Conservation (phyloP, 2,888 invertebrate species). For the Dorcus parallelipipedus region DNA sequence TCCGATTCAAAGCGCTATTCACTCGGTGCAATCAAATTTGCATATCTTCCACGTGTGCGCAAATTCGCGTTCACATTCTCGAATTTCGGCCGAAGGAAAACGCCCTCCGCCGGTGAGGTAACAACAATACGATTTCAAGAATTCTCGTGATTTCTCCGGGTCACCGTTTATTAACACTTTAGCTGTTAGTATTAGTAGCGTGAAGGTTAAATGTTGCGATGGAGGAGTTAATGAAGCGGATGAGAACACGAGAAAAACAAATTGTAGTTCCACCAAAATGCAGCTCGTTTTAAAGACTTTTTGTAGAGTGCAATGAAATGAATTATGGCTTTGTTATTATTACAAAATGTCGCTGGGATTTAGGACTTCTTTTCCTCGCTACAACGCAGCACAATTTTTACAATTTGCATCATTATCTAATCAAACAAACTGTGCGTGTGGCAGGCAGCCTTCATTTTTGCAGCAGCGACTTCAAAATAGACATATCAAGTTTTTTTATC, state of each 20-base stretch:
- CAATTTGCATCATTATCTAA: not conserved
- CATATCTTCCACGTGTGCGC: no score
- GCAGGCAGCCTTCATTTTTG: no score
- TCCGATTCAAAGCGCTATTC: no score
- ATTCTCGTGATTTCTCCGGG: no score
- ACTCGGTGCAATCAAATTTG: no score
- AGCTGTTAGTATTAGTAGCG: not conserved
- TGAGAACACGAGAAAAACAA: not conserved
- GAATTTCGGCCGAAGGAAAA: no score
- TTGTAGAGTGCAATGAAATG: constrained; percentile 14
- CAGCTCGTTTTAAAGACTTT: not conserved
- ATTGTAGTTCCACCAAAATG: not conserved
- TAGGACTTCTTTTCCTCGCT: constrained; percentile 5
- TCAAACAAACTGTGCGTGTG: not conserved
- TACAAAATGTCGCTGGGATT: constrained; percentile 4
- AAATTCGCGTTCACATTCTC: no score
- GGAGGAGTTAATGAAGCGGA: not conserved
- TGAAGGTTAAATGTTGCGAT: not conserved
- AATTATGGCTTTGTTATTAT: constrained; percentile 11
- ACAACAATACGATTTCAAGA: not conserved
- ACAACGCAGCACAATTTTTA: not conserved
- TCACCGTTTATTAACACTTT: no score
- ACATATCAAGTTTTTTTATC: no score
- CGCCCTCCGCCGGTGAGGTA: not conserved
- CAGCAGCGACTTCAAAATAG: no score